Base-by-base conservation (phyloP, 2,888 invertebrate species). In the Arrhopalites spinosus region DNA sequence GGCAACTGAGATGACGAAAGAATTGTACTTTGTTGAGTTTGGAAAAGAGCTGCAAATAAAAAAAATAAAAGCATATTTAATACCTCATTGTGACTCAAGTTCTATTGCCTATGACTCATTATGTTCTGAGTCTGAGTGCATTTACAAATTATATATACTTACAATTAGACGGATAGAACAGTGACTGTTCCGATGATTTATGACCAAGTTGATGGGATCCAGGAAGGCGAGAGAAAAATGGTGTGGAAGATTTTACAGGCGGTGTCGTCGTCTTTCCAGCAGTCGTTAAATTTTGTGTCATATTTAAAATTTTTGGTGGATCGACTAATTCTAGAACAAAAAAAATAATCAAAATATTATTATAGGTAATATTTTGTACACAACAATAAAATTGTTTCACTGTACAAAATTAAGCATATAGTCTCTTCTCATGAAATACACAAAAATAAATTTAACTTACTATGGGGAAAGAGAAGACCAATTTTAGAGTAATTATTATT, bases 1-100 rank as follows among this genome's bases (percentile, higher is more conserved):
- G 67, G 63, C 20, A 73, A 45, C 20, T 73, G 73, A 20, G 66
- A 53, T 1, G n/a, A 25, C 1, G 74, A 66, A 27, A 74, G 43
- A 27, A 74, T 59, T 36, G 74, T 68, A 45, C 74, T 74, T 68
- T 74, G 74, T 43, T 74, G 74, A 5, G 74, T 74, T 36, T 74
- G 74, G 59, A 74, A 74, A n/a, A 74, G 30, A 3, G 66, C 74
- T 72, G 61, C 8, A 72, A 43, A 29, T 36, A 7, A 36, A 36
- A 3, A 36, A 36, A 3, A 36, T 36, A 11, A 36, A 36, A n/a
- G n/a, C n/a, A n/a, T n/a, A n/a, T n/a, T n/a, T 36, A 36, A 36
- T 36, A 3, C 3, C 11, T 36, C 3, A 36, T 36, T 36, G 36
- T 36, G 36, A 36, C 36, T n/a, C n/a, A n/a, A 36, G 11, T 36